phyloP scores from a whole-genome alignment of 2,888 invertebrate genomes.

The Zonitis immaculata region DNA sequence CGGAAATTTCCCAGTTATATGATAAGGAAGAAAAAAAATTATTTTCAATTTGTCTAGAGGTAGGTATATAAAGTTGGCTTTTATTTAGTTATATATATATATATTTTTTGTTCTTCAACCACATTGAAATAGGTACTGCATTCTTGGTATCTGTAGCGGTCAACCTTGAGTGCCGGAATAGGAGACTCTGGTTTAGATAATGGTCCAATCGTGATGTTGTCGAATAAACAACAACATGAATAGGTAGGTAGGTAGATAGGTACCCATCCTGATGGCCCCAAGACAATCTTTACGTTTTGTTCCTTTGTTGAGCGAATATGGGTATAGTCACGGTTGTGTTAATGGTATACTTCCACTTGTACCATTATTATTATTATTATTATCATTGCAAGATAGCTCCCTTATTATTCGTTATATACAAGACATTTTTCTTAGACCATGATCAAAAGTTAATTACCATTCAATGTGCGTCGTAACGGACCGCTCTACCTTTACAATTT shows the following conservation, averaged over 20 bases:
- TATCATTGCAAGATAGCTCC: conserved; percentile 5
- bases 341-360: conserved; percentile 25
- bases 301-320: conserved; percentile 26
- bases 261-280: conserved; percentile 26
- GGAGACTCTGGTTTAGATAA: conserved; percentile 20
- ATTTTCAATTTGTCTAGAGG: not conserved
- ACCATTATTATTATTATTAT: conserved; percentile 11
- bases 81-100: no score
- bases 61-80: no score
- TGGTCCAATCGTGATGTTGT: conserved; percentile 29
- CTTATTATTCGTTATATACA: conserved; percentile 2
- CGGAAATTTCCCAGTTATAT: not conserved
- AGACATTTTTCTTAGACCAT: not conserved
- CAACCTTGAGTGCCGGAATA: conserved; percentile 29
- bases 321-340: conserved; percentile 28
- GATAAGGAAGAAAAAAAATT: not conserved
- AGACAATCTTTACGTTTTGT: conserved; percentile 25
- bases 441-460: conserved; percentile 19
- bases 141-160: conserved; percentile 6
- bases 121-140: not conserved
- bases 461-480: conserved; percentile 4
- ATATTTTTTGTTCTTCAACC: no score
- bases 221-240: conserved; percentile 18
- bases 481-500: not conserved
- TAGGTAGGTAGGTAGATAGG: conserved; percentile 8